Percentiles rank a stretch among this genome's conserved stretches.
Evolutionary conservation across 2,888 invertebrate species (phyloP).

Genomic region (Dicyrtomina minuta): DNA sequence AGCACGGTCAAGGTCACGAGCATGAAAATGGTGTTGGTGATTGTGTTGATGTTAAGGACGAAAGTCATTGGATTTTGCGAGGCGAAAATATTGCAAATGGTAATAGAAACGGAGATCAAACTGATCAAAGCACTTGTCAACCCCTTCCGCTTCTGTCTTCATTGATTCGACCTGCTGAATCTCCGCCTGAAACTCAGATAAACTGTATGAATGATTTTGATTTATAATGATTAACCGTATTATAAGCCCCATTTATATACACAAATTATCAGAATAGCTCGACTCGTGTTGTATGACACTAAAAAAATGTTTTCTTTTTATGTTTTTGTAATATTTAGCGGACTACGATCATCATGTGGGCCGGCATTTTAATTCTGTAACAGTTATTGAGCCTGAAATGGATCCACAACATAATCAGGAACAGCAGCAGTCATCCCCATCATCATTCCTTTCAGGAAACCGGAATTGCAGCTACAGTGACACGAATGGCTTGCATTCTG

Average conservation of each 20-base stretch:
- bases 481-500: no score
- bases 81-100: not conserved
- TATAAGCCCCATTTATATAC: no score
- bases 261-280: slow-evolving; percentile 10
- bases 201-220: not conserved
- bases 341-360: not conserved
- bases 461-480: no score
- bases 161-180: slow-evolving; percentile 49
- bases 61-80: no score
- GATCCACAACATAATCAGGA: no score
- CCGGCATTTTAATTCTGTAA: no score
- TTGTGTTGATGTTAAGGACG: no score
- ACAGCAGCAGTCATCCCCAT: no score
- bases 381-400: no score
- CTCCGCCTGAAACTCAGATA: slow-evolving; percentile 37
- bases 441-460: no score
- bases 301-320: not conserved
- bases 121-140: not conserved
- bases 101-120: not conserved
- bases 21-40: no score
- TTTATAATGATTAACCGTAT: not conserved
- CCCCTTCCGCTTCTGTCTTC: slow-evolving; percentile 49
- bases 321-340: not conserved
- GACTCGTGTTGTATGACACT: not conserved
- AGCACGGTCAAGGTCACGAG: no score